A percentile compares a stretch with the other conserved stretches of the same genome.
These are phyloP conservation scores for Diglossa brunneiventris DNA, from an alignment of 2,113 vertebrate genomes.

Conservation along the genomic window DNA sequence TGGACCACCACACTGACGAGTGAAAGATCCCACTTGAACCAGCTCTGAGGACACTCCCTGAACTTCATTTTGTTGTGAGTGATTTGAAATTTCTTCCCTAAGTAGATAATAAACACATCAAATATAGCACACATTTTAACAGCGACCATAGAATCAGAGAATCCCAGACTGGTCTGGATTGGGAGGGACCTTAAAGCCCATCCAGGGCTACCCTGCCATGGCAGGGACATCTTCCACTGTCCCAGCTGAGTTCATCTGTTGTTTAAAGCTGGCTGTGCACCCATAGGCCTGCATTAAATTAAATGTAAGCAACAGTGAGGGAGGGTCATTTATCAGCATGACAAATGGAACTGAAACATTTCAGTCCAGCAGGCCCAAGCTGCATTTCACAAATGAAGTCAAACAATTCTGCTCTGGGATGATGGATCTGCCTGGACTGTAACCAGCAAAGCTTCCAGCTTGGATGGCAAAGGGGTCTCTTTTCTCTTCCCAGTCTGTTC, in stretches of 20 bases:
- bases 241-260: neutral
- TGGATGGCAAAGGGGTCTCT: neutral
- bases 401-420: neutral
- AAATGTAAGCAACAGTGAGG: neutral
- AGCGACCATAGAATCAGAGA: neutral
- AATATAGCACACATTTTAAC: neutral
- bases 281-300: neutral
- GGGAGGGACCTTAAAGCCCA: neutral
- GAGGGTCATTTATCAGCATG: neutral
- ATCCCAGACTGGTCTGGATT: neutral
- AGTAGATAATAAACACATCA: neutral
- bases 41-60: neutral
- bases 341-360: neutral
- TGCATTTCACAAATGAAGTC: neutral
- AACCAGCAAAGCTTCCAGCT: neutral
- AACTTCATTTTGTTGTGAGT: neutral
- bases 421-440: neutral
- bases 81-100: neutral
- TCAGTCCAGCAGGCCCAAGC: neutral
- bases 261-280: neutral
- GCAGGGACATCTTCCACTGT: neutral
- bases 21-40: neutral
- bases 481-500: neutral
- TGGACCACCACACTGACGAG: neutral
- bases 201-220: neutral